Evolutionary conservation across 2,797 vertebrate species (phyloP).

Genomic region (Triplophysa bombifrons): DNA sequence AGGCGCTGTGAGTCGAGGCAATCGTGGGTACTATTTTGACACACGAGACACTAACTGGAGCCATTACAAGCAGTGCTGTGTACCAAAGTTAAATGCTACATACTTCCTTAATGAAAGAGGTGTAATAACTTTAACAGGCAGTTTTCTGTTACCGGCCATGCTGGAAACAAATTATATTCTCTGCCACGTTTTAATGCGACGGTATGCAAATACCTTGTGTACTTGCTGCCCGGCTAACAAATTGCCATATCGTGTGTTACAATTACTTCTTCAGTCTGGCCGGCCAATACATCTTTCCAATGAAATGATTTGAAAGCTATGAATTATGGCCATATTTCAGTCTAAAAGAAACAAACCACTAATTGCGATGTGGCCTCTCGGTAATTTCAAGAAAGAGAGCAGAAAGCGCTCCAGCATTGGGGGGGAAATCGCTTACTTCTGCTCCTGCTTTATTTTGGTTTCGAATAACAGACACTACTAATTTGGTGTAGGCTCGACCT

Average conservation of each 20-base stretch:
- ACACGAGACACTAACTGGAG: conserved; percentile 65
- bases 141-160: conserved; percentile 68
- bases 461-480: conserved; percentile 91
- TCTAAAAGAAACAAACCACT: conserved; percentile 85
- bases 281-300: conserved; percentile 70
- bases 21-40: conserved; percentile 54
- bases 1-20: conserved; percentile 49
- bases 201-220: conserved; percentile 78
- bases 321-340: conserved; percentile 88
- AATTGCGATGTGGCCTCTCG: conserved; percentile 82
- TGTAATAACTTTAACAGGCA: conserved; percentile 63
- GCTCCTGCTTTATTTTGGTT: conserved; percentile 90
- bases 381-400: conserved; percentile 77
- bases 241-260: conserved; percentile 84
- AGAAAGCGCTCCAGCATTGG: conserved; percentile 73
- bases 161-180: conserved; percentile 70
- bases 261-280: conserved; percentile 76
- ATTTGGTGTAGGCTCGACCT: conserved; percentile 88
- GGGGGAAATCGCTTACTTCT: conserved; percentile 84
- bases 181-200: conserved; percentile 62
- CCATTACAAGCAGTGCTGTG: conserved; percentile 65
- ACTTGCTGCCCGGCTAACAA: conserved; percentile 77
- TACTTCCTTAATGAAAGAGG: conserved; percentile 66
- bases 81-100: conserved; percentile 59
- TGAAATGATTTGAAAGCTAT: conserved; percentile 82